Base-by-base conservation (phyloP, 2,888 invertebrate species). In the Aporophyla nigra region DNA sequence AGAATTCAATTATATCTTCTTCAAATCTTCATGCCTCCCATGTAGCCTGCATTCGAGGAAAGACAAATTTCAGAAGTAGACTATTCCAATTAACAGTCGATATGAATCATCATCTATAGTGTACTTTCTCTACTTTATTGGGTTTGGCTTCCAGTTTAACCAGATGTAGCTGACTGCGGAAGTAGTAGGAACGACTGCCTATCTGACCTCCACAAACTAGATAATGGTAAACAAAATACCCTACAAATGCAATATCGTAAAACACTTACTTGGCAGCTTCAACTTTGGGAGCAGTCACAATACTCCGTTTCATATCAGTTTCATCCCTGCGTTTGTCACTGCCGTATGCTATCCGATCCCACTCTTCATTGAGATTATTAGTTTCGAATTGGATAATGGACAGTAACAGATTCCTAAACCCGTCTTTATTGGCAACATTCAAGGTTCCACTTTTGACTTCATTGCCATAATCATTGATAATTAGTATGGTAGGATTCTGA, bases 351-450 rank as follows among this genome's bases (percentile, higher is more conserved):
- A 87, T 74, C 46, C 62, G 85, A 3, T 77, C 65, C 87, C 88
- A 89, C 71, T 91, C 91, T 14, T 80, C 76, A 59, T 87, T 89
- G 0, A 91, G 49, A 56, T 82, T 89, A 46, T 90, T 87, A 0
- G 88, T 89, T 86, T 93, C 92, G 78, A 86, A 92, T 78, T 91
- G 89, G 33, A 93, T 89, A 70, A 93, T 85, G 12, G 93, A 91
- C 5, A 92, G 71, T 0, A 93, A 77, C 12, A 93, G 82, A 82
- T 86, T 90, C 56, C 82, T 90, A 24, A 83, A 83, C 2, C 75
- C 75, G 1, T 84, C 76, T 27, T 75, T 78, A 21, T 54, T 69
- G 5, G 61, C 77, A 7, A 74, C 84, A 40, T 21, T 27, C 7
- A 75, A 7, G 10, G 10, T 24, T 5, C 59, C 69, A 27, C 51